Evolutionary conservation across 2,113 vertebrate genomes (phyloP).

Genomic region (Nannobrachium achirus): DNA sequence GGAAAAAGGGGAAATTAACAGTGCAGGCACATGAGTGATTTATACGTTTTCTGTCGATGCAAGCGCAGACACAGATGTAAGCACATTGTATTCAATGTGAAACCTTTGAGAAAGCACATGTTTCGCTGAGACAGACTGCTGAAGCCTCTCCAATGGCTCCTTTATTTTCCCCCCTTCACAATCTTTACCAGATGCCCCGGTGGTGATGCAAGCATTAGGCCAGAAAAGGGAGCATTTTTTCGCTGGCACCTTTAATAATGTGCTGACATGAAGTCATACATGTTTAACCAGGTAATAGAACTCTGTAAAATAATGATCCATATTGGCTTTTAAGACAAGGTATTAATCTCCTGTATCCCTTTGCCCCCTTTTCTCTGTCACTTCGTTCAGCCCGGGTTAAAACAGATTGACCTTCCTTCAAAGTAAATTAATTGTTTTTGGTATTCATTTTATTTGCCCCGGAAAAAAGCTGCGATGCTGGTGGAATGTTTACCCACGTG

Average conservation of each 20-base stretch:
- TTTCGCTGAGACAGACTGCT: conserved; percentile 42
- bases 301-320: conserved; percentile 71
- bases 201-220: conserved; percentile 57
- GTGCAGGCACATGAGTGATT: conserved; percentile 6
- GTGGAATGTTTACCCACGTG: conserved; percentile 67
- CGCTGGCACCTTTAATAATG: conserved; percentile 67
- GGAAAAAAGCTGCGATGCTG: conserved; percentile 66
- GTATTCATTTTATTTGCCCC: conserved; percentile 66
- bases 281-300: conserved; percentile 70
- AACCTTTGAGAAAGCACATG: conserved; percentile 26
- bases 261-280: conserved; percentile 76
- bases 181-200: conserved; percentile 41
- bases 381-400: conserved; percentile 63
- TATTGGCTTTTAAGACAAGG: conserved; percentile 70
- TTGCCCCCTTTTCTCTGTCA: conserved; percentile 42
- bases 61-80: conserved; percentile 37
- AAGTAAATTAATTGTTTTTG: conserved; percentile 74
- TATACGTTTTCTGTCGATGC: conserved; percentile 33
- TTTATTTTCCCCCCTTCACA: neutral
- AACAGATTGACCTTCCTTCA: conserved; percentile 72
- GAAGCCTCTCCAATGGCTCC: conserved; percentile 41
- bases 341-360: conserved; percentile 69
- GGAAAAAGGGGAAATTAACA: neutral
- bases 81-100: conserved; percentile 45
- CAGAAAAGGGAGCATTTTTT: conserved; percentile 28